phyloP scores from a whole-genome alignment of 2,797 vertebrate species.

The Leptodactylus fallax region DNA sequence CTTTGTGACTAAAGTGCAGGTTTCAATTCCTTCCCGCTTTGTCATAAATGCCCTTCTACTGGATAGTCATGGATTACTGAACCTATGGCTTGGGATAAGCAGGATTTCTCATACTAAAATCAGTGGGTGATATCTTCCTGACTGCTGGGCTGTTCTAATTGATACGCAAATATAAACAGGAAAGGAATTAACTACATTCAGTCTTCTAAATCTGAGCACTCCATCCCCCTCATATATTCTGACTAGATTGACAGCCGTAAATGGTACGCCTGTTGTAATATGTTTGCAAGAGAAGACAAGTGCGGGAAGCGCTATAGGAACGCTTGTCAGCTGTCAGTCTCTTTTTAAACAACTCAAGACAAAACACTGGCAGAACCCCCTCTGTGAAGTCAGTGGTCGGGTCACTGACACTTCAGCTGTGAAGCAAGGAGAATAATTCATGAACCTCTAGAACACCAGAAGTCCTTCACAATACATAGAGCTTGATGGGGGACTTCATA shows the following conservation, averaged over 20 bases:
- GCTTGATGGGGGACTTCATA: conserved; percentile 30
- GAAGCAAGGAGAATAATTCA: conserved; percentile 62
- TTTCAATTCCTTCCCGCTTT: background rate
- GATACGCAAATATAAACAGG: conserved; percentile 49
- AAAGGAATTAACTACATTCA: conserved; percentile 54
- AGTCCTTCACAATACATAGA: conserved; percentile 40
- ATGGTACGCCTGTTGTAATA: conserved; percentile 60
- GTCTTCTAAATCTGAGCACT: conserved; percentile 50
- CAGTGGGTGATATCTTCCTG: conserved; percentile 36
- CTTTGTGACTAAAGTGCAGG: background rate
- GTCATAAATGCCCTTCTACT: conserved; percentile 7
- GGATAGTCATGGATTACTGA: conserved; percentile 27
- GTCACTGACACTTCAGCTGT: conserved; percentile 59
- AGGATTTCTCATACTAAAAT: conserved; percentile 26
- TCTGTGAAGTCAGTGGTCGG: conserved; percentile 57
- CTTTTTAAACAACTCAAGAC: conserved; percentile 61
- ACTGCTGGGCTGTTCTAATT: conserved; percentile 53
- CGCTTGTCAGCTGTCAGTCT: conserved; percentile 65
- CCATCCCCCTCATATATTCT: conserved; percentile 46
- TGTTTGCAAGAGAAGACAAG: conserved; percentile 57
- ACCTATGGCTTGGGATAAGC: conserved; percentile 4
- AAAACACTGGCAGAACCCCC: conserved; percentile 59
- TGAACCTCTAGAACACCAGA: conserved; percentile 43
- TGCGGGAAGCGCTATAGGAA: conserved; percentile 53
- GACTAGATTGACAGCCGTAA: conserved; percentile 62